phyloP scores from a whole-genome alignment of 2,888 invertebrate species.

The Eristalis tenax region DNA sequence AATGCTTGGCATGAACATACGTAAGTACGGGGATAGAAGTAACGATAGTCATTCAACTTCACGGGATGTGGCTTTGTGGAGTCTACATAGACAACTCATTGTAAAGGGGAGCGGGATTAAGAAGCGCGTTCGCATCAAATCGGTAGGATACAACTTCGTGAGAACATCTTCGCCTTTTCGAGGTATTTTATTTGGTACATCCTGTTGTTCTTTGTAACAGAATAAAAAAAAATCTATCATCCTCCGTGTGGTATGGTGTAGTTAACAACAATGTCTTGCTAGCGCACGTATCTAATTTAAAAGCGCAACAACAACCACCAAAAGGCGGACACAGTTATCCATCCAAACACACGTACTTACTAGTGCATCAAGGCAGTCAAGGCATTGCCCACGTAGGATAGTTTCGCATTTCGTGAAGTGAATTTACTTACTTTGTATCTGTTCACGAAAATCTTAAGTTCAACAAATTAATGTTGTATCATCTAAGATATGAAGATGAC shows the following conservation, averaged over 20 bases:
- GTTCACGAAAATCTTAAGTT: conserved; percentile 33
- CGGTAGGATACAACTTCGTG: background rate
- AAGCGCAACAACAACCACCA: background rate
- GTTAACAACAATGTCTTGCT: conserved; percentile 27
- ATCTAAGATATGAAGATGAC: conserved; percentile 31
- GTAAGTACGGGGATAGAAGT: no score
- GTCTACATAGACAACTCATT: background rate
- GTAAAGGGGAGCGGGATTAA: background rate
- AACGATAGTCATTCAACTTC: background rate
- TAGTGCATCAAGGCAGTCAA: background rate
- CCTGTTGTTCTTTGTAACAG: background rate
- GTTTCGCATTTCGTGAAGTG: conserved; percentile 17
- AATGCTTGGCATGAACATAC: no score
- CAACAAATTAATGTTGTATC: conserved; percentile 30
- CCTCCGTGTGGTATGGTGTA: conserved; percentile 3
- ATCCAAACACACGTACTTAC: background rate
- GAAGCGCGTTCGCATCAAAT: background rate
- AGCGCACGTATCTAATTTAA: conserved; percentile 20
- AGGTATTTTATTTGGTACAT: background rate
- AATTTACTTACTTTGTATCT: conserved; percentile 30
- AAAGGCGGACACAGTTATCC: background rate
- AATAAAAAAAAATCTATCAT: background rate
- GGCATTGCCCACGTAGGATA: background rate
- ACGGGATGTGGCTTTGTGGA: background rate
- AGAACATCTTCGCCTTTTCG: background rate